Evolutionary conservation across 2,888 invertebrate genomes (phyloP), one percentile per base, ranked within the genome.

Genomic region (Hedya salicella): DNA sequence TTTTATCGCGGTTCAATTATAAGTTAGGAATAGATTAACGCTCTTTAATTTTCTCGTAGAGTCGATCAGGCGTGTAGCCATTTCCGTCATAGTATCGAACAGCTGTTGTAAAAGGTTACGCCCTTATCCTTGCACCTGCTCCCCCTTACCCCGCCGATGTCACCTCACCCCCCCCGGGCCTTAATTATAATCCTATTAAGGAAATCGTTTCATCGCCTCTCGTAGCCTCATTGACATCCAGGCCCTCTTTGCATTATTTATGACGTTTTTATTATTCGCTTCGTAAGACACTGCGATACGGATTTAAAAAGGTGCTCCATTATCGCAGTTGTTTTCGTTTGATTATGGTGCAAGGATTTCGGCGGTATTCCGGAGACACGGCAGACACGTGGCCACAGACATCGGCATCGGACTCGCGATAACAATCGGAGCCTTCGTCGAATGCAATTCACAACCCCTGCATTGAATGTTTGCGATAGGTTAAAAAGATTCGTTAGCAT

Each of bases 91-190:
- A 77, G 81, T 72, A 77, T 77, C 70, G 79, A 87, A 84, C 91
- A 91, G 91, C 90, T 92, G 91, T 87, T 85, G 73, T 76, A 85
- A 89, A 89, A 87, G 88, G 87, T 62, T 86, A 89, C 88, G 83
- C 88, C 88, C 83, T 81, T 79, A 82, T 83, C 81, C 81, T 80
- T 78, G 86, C 91, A 92, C 91, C 91, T 91, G 91, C 89, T 73
- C 69, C 70, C 72, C 78, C 74, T 72, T 71, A 74, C 69, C 72
- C 71, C 74, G 69, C 70, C 73, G 73, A 73, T 79, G 78, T 79
- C 79, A 80, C 77, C 73, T 77, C 75, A 74, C 77, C 79, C 78
- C 79, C 78, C 78, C 75, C 74, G 71, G 75, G 78, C 80, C 80
- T 87, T 87, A 85, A 87, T 88, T 86, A 86, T 82, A 82, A 87